These are phyloP conservation scores for Geococcyx californianus DNA, from an alignment of 2,113 vertebrate species.

Conservation along the genomic window DNA sequence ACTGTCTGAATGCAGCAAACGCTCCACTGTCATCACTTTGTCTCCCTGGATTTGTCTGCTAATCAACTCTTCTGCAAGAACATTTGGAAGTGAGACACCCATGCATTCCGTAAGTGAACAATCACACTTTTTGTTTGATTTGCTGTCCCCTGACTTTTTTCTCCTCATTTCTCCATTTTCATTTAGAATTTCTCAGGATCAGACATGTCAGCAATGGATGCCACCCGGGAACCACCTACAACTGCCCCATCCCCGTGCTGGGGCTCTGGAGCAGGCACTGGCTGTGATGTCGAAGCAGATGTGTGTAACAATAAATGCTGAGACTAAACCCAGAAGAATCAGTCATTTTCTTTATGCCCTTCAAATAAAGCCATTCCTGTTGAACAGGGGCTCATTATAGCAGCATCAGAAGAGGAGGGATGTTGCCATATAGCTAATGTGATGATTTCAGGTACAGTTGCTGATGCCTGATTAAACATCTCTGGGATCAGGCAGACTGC, in stretches of 20 bases:
- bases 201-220: neutral
- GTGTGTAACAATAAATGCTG: neutral
- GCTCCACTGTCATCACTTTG: rapidly evolving
- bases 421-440: conserved; percentile 26
- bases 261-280: neutral
- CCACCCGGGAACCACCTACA: neutral
- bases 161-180: neutral
- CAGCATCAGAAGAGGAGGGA: conserved; percentile 8
- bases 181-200: neutral
- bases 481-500: conserved; percentile 25
- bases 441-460: conserved; percentile 35
- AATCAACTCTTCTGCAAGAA: neutral
- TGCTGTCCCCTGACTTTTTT: neutral
- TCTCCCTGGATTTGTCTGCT: neutral
- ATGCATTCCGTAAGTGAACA: neutral
- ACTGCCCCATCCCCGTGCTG: rapidly evolving
- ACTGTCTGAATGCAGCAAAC: neutral
- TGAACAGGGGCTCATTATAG: conserved; percentile 3
- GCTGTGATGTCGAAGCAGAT: neutral
- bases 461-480: conserved; percentile 33
- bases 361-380: neutral
- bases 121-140: neutral
- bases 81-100: neutral
- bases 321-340: neutral
- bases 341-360: neutral